Percentiles rank a stretch among this genome's conserved stretches.
These are phyloP conservation scores for Oophaga pumilio DNA, from an alignment of 2,113 vertebrate species.

Conservation along the genomic window DNA sequence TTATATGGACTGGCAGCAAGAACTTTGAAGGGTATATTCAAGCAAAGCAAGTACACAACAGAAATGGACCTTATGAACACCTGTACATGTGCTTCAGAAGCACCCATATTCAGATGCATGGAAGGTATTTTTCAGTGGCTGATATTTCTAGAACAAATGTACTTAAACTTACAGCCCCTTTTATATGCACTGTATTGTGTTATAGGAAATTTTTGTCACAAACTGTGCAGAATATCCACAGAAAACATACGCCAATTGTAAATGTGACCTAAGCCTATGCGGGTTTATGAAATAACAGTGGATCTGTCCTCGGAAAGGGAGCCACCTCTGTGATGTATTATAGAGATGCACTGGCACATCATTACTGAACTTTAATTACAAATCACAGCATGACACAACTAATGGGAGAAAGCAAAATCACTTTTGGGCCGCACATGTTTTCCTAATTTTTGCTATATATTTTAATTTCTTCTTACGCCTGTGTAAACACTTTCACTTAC, in stretches of 20 bases:
- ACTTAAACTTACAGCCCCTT: too few species aligned
- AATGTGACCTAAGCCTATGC: neutral
- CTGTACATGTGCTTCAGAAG: too few species aligned
- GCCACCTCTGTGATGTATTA: neutral
- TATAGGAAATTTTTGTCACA: too few species aligned
- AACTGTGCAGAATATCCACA: neutral
- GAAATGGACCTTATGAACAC: too few species aligned
- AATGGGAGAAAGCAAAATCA: neutral
- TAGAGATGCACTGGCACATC: neutral
- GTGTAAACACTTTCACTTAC: neutral
- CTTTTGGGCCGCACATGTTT: neutral
- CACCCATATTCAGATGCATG: too few species aligned
- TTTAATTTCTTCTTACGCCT: neutral
- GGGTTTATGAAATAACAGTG: neutral
- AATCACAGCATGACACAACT: neutral
- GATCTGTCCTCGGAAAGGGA: neutral
- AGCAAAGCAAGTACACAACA: too few species aligned
- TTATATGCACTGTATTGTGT: too few species aligned
- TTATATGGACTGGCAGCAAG: too few species aligned
- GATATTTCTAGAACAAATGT: neutral
- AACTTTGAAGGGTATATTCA: too few species aligned
- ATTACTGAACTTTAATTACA: conserved; percentile 41
- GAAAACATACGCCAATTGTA: neutral
- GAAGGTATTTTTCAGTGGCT: too few species aligned
- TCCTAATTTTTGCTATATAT: neutral